Percentiles rank a stretch among this genome's conserved stretches.
These are phyloP conservation scores for Atherinomorus stipes DNA, from an alignment of 2,113 vertebrate species.

Conservation along the genomic window DNA sequence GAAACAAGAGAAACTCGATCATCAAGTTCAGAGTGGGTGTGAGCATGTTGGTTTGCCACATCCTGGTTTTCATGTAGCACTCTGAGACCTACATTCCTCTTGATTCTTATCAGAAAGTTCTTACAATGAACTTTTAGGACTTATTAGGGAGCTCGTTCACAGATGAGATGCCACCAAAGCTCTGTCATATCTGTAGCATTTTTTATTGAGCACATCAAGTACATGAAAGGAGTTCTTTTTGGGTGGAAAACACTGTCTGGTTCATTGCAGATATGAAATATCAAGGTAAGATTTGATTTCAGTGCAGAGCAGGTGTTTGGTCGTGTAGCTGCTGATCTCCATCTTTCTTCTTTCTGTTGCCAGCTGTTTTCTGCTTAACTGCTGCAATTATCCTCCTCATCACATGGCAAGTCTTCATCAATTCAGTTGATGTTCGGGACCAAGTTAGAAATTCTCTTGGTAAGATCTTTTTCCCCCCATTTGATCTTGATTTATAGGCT, in stretches of 20 bases:
- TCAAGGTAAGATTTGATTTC: constrained; percentile 61
- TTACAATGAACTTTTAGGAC: not conserved
- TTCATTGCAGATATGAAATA: constrained; percentile 52
- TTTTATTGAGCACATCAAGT: constrained; percentile 14
- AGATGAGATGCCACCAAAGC: constrained; percentile 24
- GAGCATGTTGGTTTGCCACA: constrained; percentile 9
- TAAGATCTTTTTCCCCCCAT: constrained; percentile 35
- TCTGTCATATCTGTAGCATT: not conserved
- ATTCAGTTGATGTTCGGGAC: constrained; percentile 1
- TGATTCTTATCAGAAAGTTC: constrained; percentile 10
- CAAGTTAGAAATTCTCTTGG: constrained; percentile 26
- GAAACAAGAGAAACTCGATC: constrained; percentile 46
- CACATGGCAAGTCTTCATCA: constrained; percentile 36
- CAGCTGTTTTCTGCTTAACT: constrained; percentile 34
- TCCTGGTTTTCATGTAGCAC: constrained; percentile 37
- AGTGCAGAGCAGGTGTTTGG: not conserved
- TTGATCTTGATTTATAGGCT: not conserved
- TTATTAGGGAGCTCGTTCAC: constrained; percentile 10
- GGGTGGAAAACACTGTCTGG: not conserved
- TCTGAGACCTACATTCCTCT: not conserved
- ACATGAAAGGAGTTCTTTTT: constrained; percentile 11
- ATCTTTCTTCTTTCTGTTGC: constrained; percentile 5
- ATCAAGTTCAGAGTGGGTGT: constrained; percentile 29
- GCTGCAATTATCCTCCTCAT: constrained; percentile 47
- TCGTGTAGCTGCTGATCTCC: not conserved